Conservation (phyloP, 2,797 vertebrate genomes). For the Enteromius afrohamiltoni region DNA sequence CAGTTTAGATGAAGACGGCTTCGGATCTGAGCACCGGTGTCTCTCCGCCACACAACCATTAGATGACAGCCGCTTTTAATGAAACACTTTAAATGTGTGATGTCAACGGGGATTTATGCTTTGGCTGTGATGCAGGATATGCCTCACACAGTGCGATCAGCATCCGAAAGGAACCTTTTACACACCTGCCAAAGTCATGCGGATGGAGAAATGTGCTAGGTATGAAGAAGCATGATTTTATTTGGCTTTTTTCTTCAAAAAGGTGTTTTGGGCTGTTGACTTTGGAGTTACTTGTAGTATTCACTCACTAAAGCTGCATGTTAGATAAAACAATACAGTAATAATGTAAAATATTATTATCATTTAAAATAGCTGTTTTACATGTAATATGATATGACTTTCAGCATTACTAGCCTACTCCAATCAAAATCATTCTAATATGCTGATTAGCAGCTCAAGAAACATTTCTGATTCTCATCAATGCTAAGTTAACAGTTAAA, state of each 20-base stretch:
- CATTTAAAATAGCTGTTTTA: not conserved
- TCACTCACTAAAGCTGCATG: not conserved
- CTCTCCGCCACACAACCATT: constrained; percentile 10
- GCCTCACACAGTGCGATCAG: not conserved
- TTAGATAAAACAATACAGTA: not conserved
- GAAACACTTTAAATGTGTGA: constrained; percentile 51
- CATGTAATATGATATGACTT: not conserved
- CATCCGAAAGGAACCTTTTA: not conserved
- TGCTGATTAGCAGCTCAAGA: not conserved
- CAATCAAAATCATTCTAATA: not conserved
- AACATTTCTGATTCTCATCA: not conserved
- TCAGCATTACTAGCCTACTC: not conserved
- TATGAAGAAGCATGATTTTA: not conserved
- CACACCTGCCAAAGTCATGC: not conserved
- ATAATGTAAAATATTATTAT: not conserved
- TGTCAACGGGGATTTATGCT: constrained; percentile 39
- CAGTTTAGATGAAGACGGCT: not conserved
- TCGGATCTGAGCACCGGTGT: not conserved
- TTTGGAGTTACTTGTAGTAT: not conserved
- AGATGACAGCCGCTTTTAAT: constrained; percentile 29
- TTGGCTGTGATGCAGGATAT: constrained; percentile 5
- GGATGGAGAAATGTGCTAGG: not conserved
- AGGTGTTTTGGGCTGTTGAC: no score
- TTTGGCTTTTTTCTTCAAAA: not conserved
- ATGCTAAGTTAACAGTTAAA: not conserved